These are phyloP conservation scores for Melinaea marsaeus DNA, from an alignment of 2,888 invertebrate genomes.

Conservation along the genomic window DNA sequence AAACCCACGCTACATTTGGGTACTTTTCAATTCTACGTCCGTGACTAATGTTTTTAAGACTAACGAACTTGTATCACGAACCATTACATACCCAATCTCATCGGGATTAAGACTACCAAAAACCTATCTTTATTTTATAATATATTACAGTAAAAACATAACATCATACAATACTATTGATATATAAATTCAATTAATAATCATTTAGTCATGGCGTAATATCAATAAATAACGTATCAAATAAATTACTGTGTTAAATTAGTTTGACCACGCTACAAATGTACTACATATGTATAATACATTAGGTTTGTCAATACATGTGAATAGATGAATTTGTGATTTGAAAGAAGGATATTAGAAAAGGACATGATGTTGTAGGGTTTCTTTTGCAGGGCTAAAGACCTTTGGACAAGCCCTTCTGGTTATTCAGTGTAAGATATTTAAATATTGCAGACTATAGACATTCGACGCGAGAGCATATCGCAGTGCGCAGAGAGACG, in stretches of 20 bases:
- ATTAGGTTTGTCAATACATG: no score
- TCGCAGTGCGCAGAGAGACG: slow-evolving; percentile 33
- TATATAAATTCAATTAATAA: neutral
- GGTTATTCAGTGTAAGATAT: slow-evolving; percentile 13
- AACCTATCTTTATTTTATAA: no score
- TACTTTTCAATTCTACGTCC: neutral
- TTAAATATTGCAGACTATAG: slow-evolving; percentile 25
- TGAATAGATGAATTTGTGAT: no score
- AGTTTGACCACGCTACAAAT: neutral
- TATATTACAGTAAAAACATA: no score
- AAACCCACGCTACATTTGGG: slow-evolving; percentile 33
- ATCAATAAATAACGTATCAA: neutral
- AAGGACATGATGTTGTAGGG: neutral
- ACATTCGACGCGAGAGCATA: slow-evolving; percentile 30
- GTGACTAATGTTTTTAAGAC: neutral
- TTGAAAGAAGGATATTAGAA: no score
- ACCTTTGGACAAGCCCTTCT: slow-evolving; percentile 17
- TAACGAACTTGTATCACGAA: no score
- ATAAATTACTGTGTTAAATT: neutral
- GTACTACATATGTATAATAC: no score
- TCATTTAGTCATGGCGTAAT: neutral
- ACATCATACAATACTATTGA: no score
- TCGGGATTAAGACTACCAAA: no score
- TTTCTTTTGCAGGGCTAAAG: slow-evolving; percentile 20
- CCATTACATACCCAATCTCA: no score